phyloP scores from a whole-genome alignment of 37 sponge, comb jelly and placozoan species.

The Theonella swinhoei region DNA sequence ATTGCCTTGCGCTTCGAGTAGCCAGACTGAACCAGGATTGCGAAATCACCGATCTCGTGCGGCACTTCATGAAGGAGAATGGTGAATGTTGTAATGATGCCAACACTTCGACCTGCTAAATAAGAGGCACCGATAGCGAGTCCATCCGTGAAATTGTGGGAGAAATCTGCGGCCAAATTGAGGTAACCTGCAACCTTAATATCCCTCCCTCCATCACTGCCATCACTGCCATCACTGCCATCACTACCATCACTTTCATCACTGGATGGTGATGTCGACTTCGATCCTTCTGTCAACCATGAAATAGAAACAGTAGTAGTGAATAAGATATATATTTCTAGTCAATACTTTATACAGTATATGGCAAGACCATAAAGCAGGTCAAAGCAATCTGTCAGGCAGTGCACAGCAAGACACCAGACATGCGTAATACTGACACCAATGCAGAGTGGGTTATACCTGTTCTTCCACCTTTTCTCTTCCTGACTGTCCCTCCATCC shows the following conservation, averaged over 20 bases:
- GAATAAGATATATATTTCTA: too few species aligned
- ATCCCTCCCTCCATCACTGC: not conserved
- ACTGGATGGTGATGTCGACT: not conserved
- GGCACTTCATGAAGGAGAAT: constrained; percentile 96
- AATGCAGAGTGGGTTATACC: not conserved
- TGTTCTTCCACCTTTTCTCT: not conserved
- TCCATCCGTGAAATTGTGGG: constrained; percentile 98
- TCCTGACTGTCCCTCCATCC: not conserved
- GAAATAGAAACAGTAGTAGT: not conserved
- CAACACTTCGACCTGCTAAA: constrained; percentile 74
- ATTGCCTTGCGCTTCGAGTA: constrained; percentile 87
- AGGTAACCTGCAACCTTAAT: constrained; percentile 92
- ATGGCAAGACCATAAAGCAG: too few species aligned
- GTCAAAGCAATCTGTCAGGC: too few species aligned
- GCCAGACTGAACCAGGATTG: constrained; percentile 95
- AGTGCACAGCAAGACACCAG: too few species aligned
- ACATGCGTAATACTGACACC: too few species aligned
- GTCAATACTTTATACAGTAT: too few species aligned
- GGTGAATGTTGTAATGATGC: constrained; percentile 90
- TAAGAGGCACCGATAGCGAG: constrained; percentile 95
- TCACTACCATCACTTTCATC: not conserved
- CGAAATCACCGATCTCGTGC: constrained; percentile 99
- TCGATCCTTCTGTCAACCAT: not conserved
- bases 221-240: too few species aligned
- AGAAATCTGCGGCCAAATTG: constrained; percentile 93